phyloP scores from a whole-genome alignment of 2,888 invertebrate species.

The Caradrina kadenii region DNA sequence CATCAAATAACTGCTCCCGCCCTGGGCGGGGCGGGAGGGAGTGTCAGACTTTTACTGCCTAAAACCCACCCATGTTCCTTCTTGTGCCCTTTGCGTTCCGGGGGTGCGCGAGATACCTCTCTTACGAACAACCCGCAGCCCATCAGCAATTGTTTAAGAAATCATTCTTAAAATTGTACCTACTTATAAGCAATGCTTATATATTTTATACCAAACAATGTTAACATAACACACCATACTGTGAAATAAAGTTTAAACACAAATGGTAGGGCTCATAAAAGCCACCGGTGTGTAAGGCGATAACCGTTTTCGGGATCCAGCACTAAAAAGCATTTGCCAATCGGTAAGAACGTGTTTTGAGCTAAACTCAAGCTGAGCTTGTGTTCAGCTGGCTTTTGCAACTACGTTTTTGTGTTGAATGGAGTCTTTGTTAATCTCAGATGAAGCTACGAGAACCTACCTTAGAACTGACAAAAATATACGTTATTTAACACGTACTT shows the following conservation, averaged over 20 bases:
- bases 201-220: neutral
- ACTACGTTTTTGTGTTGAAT: neutral
- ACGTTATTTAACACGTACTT: too few species aligned
- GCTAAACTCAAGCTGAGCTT: conserved; percentile 38
- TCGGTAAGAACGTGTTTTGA: conserved; percentile 64
- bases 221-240: conserved; percentile 18
- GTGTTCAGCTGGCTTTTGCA: conserved; percentile 19
- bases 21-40: too few species aligned
- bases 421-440: neutral
- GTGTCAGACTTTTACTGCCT: too few species aligned
- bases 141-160: too few species aligned
- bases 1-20: too few species aligned
- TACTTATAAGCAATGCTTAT: neutral
- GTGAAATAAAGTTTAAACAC: conserved; percentile 35
- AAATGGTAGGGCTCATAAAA: conserved; percentile 64
- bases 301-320: conserved; percentile 70
- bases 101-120: too few species aligned
- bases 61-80: too few species aligned
- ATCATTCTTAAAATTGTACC: neutral
- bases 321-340: conserved; percentile 66
- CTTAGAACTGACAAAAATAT: too few species aligned
- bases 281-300: conserved; percentile 69
- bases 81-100: too few species aligned
- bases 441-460: neutral
- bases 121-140: too few species aligned